Evolutionary conservation across 2,888 invertebrate genomes (phyloP).

Genomic region (Cryptocephalus primarius): DNA sequence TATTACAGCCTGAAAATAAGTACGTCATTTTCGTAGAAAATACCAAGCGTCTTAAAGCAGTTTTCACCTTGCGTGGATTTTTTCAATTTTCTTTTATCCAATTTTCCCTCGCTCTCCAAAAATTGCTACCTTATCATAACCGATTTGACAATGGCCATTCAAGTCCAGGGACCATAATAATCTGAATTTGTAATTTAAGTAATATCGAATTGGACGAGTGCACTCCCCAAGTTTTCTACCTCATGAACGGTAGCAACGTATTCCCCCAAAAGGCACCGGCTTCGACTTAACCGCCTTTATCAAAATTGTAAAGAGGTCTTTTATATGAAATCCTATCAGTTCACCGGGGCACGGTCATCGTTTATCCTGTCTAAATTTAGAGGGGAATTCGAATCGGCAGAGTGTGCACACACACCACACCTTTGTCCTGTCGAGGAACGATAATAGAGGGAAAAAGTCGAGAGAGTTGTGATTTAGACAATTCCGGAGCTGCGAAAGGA

Average conservation of each 20-base stretch:
- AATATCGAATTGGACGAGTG: constrained; percentile 25
- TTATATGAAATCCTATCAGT: constrained; percentile 37
- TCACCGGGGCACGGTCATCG: constrained; percentile 27
- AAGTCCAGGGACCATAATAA: constrained; percentile 22
- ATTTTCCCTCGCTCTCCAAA: background rate
- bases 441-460: background rate
- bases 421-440: constrained; percentile 1
- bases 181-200: constrained; percentile 30
- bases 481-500: background rate
- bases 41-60: too few relatives aligned
- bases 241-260: constrained; percentile 16
- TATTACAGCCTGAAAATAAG: too few relatives aligned
- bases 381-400: constrained; percentile 7
- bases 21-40: too few relatives aligned
- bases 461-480: too few relatives aligned
- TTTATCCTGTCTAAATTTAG: constrained; percentile 24
- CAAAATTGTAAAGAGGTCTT: constrained; percentile 34
- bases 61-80: too few relatives aligned
- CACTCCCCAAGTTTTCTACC: constrained; percentile 18
- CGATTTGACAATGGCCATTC: constrained; percentile 10
- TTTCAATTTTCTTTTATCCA: too few relatives aligned
- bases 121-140: constrained; percentile 1
- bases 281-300: constrained; percentile 34
- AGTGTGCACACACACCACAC: constrained; percentile 4
- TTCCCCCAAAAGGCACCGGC: constrained; percentile 29